These are phyloP conservation scores for Globodera ellingtonae DNA, from an alignment of 1,140 invertebrate genomes.

Conservation along the genomic window DNA sequence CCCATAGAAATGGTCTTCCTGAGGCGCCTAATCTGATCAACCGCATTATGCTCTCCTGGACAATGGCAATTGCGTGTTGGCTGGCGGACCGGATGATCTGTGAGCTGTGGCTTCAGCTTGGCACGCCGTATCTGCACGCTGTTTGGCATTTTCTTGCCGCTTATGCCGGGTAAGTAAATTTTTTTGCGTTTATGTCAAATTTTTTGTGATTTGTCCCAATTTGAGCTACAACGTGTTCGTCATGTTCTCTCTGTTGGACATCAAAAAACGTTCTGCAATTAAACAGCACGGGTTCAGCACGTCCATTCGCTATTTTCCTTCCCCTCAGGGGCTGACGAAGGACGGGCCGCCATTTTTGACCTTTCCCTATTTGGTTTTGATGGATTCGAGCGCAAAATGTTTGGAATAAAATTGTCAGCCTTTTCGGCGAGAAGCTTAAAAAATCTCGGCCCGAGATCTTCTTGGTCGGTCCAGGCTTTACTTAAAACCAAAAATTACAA, in stretches of 20 bases:
- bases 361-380: constrained; percentile 7
- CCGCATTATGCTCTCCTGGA: constrained; percentile 56
- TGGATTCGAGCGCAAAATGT: background rate
- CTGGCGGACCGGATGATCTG: constrained; percentile 59
- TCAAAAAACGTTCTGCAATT: constrained; percentile 39
- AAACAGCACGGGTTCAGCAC: constrained; percentile 51
- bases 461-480: too few species aligned
- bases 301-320: constrained; percentile 45
- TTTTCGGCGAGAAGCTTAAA: background rate
- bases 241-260: constrained; percentile 64
- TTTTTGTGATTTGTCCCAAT: background rate
- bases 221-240: constrained; percentile 59
- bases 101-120: constrained; percentile 61
- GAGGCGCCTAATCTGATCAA: constrained; percentile 49
- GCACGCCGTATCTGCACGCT: constrained; percentile 62
- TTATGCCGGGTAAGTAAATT: background rate
- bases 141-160: constrained; percentile 55
- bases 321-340: background rate
- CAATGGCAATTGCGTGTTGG: constrained; percentile 54
- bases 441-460: too few species aligned
- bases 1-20: constrained; percentile 51
- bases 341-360: background rate
- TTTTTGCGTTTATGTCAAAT: background rate
- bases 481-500: too few species aligned
- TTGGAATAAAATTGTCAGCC: background rate